These are phyloP conservation scores for Premnoplex brunnescens DNA, from an alignment of 2,797 vertebrate species.

Conservation along the genomic window DNA sequence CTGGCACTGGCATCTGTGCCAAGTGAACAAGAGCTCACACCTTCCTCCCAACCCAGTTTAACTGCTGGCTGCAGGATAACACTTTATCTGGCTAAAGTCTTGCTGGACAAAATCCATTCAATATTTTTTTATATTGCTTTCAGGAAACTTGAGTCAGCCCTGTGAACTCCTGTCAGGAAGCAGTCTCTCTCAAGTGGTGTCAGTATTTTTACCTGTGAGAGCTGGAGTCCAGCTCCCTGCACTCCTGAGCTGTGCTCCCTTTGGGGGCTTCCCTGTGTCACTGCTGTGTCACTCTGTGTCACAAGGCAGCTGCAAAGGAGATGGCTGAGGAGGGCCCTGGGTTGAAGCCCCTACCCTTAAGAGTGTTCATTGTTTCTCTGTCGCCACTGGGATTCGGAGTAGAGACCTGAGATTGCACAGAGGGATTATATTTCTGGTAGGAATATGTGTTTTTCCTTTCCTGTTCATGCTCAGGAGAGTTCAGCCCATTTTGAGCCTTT, in stretches of 20 bases:
- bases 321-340: not conserved
- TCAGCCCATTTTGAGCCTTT: not conserved
- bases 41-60: not conserved
- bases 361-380: not conserved
- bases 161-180: not conserved
- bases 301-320: not conserved
- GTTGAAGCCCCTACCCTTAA: not conserved
- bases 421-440: not conserved
- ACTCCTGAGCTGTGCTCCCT: not conserved
- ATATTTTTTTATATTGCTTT: not conserved
- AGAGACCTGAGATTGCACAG: not conserved
- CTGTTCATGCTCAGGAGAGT: not conserved
- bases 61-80: not conserved
- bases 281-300: not conserved
- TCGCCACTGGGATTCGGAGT: not conserved
- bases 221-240: not conserved
- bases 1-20: not conserved
- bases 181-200: not conserved
- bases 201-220: not conserved
- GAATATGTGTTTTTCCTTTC: not conserved
- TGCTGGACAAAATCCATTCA: not conserved
- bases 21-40: rapidly evolving
- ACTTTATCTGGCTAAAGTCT: not conserved
- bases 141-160: not conserved
- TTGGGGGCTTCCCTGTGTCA: not conserved